Evolutionary conservation across 2,113 vertebrate species (phyloP), one percentile per base, ranked within the genome.

Genomic region (Spilogale gracilis): DNA sequence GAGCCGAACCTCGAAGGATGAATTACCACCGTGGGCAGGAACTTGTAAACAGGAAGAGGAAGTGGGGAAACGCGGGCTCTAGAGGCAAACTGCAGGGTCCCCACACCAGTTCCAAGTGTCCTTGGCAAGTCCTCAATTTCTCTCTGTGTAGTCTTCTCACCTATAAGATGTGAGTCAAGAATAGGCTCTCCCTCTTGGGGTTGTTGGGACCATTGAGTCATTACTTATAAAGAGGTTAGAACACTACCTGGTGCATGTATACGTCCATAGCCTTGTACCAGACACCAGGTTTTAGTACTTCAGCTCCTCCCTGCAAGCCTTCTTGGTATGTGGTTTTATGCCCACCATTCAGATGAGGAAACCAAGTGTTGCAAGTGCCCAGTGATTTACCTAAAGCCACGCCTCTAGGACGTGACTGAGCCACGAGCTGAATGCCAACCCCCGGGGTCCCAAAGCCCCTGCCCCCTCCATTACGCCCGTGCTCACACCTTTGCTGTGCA

Each of bases 131-230:
- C 27, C 56, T 65, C 61, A 21, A 8, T 52, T 63, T 67, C 83
- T 73, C 27, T 71, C 43, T 9, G 8, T 52, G 78, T 21, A 69
- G 54, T 83, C 54, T 85, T 30, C 52, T 82, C 54, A 9, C 71
- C 80, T 85, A 5, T 69, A 50, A 95, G 89, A 58, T 20, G 23
- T 52, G 52, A 89, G 65, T 30, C 25, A 27, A 32, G 21, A 54
- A 32, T 38, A 27, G 9, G 54, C 69, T 83, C 23, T 82, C 10
- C 50, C 21, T 83, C 48, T 58, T 79, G 38, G 61, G 23, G 14
- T 71, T 69, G n/a, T n/a, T 71, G 73, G 76, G n/a, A 89, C 58
- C 78, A 21, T 76, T 79, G 81, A 95, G 93, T 67, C 87, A 65
- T 32, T 58, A 48, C 60, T n/a, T 84, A 20, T 38, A 86, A 78